Conservation (phyloP, 2,113 vertebrate species). For the Erpornis zantholeuca region DNA sequence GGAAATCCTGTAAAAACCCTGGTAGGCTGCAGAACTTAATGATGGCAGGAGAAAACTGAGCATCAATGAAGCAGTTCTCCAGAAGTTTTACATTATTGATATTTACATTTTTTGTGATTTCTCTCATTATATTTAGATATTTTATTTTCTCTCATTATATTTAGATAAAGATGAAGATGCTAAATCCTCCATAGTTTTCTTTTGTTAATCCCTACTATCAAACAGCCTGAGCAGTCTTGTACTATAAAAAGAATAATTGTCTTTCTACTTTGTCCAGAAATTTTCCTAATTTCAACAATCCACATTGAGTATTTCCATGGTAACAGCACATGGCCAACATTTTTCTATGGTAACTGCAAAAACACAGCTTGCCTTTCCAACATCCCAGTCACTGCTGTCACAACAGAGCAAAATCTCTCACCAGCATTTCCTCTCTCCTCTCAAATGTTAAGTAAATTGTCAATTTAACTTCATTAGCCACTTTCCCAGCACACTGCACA, state of each 20-base stretch:
- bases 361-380: constrained; percentile 13
- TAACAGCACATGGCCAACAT: constrained; percentile 37
- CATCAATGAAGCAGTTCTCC: neutral
- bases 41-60: neutral
- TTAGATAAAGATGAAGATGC: neutral
- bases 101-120: neutral
- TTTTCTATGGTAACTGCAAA: constrained; percentile 30
- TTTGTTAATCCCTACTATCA: neutral
- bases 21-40: neutral
- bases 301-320: constrained; percentile 35
- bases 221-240: neutral
- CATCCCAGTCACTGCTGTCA: constrained; percentile 15
- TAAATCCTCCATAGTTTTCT: neutral
- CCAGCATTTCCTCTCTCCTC: neutral
- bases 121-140: neutral
- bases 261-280: constrained; percentile 40
- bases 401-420: constrained; percentile 37
- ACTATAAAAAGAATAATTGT: constrained; percentile 29
- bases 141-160: neutral
- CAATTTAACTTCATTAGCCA: constrained; percentile 40
- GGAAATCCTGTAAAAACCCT: neutral
- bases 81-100: neutral
- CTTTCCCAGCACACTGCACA: neutral
- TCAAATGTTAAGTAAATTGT: constrained; percentile 38
- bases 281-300: constrained; percentile 44